Evolutionary conservation across 2,113 vertebrate species (phyloP).

Genomic region (Hyla sarda): DNA sequence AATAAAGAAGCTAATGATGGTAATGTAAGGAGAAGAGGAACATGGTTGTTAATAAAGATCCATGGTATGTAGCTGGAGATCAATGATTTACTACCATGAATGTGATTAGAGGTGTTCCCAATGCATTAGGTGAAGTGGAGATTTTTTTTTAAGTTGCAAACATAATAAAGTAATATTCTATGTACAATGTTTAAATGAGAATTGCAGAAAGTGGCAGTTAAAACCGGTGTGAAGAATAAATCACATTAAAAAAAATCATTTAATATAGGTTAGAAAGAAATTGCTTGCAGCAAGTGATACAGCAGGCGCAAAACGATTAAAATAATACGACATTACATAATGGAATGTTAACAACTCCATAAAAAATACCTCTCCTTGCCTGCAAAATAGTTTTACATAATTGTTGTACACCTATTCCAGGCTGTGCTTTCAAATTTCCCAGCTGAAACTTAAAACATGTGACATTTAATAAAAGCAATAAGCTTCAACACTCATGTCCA

Average conservation of each 20-base stretch:
- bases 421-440: conserved; percentile 6
- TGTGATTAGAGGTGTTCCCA: neutral
- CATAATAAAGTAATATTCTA: conserved; percentile 17
- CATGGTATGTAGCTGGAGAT: neutral
- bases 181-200: conserved; percentile 14
- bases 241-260: conserved; percentile 9
- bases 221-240: conserved; percentile 11
- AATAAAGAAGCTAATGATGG: too few relatives aligned
- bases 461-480: neutral
- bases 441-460: conserved; percentile 13
- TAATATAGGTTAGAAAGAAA: conserved; percentile 34
- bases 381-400: conserved; percentile 40
- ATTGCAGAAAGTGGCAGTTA: conserved; percentile 39
- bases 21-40: neutral
- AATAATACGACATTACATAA: conserved; percentile 47
- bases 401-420: conserved; percentile 46
- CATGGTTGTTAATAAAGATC: neutral
- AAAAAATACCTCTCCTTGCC: conserved; percentile 39
- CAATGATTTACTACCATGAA: too few relatives aligned
- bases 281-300: conserved; percentile 18
- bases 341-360: conserved; percentile 34
- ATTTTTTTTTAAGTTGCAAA: neutral
- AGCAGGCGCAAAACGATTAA: conserved; percentile 33
- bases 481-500: neutral
- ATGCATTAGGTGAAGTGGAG: neutral